phyloP scores from a whole-genome alignment of 2,888 invertebrate species.

The Drosophila percnosoma region DNA sequence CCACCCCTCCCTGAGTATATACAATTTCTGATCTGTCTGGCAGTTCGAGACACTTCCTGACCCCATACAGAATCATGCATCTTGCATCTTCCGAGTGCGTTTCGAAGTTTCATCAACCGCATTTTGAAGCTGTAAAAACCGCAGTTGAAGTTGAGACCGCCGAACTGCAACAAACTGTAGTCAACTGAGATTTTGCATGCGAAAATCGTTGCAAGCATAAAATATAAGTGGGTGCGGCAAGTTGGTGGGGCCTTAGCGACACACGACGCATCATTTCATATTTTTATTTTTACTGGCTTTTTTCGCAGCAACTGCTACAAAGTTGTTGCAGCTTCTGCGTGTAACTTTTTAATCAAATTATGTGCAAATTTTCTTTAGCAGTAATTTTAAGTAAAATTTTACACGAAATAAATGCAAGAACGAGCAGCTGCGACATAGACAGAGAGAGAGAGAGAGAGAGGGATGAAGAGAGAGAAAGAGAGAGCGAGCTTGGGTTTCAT shows the following conservation, averaged over 20 bases:
- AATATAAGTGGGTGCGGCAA: conserved; percentile 16
- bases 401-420: conserved; percentile 62
- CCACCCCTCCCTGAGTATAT: background rate
- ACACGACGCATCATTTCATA: conserved; percentile 33
- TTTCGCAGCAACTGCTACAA: conserved; percentile 33
- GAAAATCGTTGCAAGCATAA: conserved; percentile 8
- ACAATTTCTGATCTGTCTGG: conserved; percentile 11
- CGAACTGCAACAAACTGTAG: conserved; percentile 44
- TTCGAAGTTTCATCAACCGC: conserved; percentile 43
- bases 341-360: conserved; percentile 81
- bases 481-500: conserved; percentile 15
- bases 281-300: conserved; percentile 26
- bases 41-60: conserved; percentile 29
- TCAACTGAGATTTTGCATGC: conserved; percentile 45
- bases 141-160: conserved; percentile 48
- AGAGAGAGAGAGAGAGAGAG: background rate
- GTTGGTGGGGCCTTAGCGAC: conserved; percentile 12
- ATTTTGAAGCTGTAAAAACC: conserved; percentile 61
- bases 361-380: conserved; percentile 80
- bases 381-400: conserved; percentile 78
- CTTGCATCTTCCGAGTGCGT: conserved; percentile 17
- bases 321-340: conserved; percentile 64
- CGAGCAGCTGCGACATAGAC: conserved; percentile 7
- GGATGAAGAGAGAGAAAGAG: background rate
- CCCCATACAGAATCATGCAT: conserved; percentile 16